Percentiles rank a stretch among this genome's conserved stretches.
These are phyloP conservation scores for Ceraclea dissimilis DNA, from an alignment of 2,888 invertebrate genomes.

Conservation along the genomic window DNA sequence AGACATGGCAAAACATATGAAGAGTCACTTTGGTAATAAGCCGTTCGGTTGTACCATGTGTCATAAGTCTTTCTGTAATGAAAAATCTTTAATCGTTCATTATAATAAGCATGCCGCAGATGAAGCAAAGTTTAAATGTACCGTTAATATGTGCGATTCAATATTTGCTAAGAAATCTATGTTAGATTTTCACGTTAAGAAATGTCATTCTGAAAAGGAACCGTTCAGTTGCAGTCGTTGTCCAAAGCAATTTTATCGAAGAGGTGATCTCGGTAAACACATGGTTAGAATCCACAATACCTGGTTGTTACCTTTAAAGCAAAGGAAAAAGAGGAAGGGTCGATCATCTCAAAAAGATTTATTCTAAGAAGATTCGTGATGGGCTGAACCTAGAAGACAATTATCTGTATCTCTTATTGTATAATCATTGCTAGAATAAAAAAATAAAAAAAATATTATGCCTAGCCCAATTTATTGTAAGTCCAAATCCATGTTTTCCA, in stretches of 20 bases:
- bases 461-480: too few relatives aligned
- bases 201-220: neutral
- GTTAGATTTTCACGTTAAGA: conserved; percentile 1
- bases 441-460: too few relatives aligned
- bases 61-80: neutral
- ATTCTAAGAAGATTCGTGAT: too few relatives aligned
- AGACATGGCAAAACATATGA: neutral
- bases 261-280: conserved; percentile 6
- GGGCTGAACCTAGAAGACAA: too few relatives aligned
- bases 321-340: too few relatives aligned
- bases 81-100: neutral
- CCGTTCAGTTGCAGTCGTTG: neutral
- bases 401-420: too few relatives aligned
- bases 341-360: too few relatives aligned
- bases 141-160: neutral
- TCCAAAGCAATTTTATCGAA: neutral
- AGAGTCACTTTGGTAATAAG: neutral
- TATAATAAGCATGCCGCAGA: neutral
- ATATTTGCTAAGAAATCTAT: neutral
- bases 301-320: too few relatives aligned
- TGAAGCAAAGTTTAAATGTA: neutral
- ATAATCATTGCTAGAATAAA: too few relatives aligned
- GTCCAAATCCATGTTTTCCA: too few relatives aligned
- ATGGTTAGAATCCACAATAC: conserved; percentile 1
- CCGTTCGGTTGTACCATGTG: conserved; percentile 1